Evolutionary conservation across 2,797 vertebrate genomes (phyloP), one percentile per base, ranked within the genome.

Genomic region (Pelochelys cantorii): DNA sequence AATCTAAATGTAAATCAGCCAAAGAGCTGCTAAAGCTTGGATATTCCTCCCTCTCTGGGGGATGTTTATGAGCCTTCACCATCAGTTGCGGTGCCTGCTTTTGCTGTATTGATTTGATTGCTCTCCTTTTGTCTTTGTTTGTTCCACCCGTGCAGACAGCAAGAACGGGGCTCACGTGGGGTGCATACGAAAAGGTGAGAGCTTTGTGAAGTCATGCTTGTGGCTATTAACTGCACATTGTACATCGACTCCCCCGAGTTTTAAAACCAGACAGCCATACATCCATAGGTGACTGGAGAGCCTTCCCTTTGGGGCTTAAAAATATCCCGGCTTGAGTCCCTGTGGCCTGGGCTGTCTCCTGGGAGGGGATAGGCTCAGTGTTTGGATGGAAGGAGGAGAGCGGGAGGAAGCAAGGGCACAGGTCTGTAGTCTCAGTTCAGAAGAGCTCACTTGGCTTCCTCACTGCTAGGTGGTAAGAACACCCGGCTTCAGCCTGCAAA

Each of bases 141-240:
- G 81, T 91, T 84, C 71, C 54, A 14, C 56, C 5, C 3, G 53
- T 0, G 0, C 18, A 71, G 37, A 78, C 90, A 54, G 37, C 37
- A 42, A 25, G 20, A 23, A 37, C 71, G 5, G 22, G 23, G 71
- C 71, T 74, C n/a, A 42, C 42, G 0, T 29, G 57, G 75, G 54
- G 93, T 57, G 93, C 80, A 90, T 88, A 92, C 92, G 80, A 90
- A 93, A 80, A 95, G 92, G 92, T 95, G 93, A 91, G 83, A 1
- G 2, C 71, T 91, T 59, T 93, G 91, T 86, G 90, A 92, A 93
- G 93, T 0, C 1, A 54, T 91, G 91, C 94, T 96, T 88, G 77
- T 82, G 74, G 94, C 93, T 94, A 78, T 23, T 29, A 87, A 18
- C 52, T 91, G 82, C 80, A 92, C 92, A 95, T 93, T 87, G 92